Evolutionary conservation across 1,140 invertebrate genomes (phyloP).

Genomic region (Zaprionus ornatus): DNA sequence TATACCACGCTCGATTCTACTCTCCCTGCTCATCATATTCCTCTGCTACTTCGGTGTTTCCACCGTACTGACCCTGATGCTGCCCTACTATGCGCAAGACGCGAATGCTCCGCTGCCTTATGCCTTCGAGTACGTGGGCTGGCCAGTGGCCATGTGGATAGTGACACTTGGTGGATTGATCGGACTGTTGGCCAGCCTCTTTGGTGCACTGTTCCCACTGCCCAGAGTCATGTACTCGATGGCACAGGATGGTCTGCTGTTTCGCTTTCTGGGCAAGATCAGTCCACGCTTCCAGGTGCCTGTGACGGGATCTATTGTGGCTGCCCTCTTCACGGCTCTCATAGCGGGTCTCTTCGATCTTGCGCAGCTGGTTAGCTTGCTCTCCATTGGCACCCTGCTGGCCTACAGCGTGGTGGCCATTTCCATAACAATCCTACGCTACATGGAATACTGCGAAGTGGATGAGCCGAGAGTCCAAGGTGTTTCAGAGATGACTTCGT

Average conservation of each 20-base stretch:
- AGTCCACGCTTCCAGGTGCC: constrained; percentile 88
- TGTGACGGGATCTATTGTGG: constrained; percentile 90
- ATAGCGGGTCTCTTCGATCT: constrained; percentile 95
- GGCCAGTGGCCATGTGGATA: constrained; percentile 88
- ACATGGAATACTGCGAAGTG: constrained; percentile 70
- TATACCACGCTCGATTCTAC: constrained; percentile 94
- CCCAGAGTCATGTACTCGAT: constrained; percentile 94
- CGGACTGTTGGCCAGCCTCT: constrained; percentile 89
- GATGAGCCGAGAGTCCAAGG: constrained; percentile 24
- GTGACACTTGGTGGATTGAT: constrained; percentile 91
- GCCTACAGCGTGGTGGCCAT: constrained; percentile 96
- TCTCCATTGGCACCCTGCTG: constrained; percentile 96
- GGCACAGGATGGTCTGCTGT: constrained; percentile 93
- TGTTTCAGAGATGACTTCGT: constrained; percentile 55
- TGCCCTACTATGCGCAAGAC: constrained; percentile 91
- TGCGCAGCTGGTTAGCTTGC: constrained; percentile 95
- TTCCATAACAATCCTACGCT: constrained; percentile 92
- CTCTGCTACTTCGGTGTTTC: constrained; percentile 93
- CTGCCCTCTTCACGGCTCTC: constrained; percentile 88
- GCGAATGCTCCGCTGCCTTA: constrained; percentile 88
- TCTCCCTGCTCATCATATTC: constrained; percentile 91
- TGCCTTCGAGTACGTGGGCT: constrained; percentile 89
- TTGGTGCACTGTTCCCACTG: constrained; percentile 93
- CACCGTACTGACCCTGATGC: constrained; percentile 92
- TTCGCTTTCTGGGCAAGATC: constrained; percentile 89